Evolutionary conservation across 2,113 vertebrate species (phyloP).

Genomic region (Ginglymostoma cirratum): DNA sequence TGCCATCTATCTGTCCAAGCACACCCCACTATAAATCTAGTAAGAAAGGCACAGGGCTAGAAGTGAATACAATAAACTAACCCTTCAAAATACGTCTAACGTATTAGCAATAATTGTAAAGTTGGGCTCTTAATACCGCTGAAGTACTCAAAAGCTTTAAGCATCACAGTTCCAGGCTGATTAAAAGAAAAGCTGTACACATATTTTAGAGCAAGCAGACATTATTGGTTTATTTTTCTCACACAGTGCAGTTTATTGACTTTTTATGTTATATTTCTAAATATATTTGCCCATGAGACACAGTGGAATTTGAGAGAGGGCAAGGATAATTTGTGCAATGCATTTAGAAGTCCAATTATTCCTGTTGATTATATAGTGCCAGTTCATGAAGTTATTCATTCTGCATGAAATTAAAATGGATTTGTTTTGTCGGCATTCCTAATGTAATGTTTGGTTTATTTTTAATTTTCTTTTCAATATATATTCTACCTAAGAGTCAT

Average conservation of each 20-base stretch:
- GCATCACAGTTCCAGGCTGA: not conserved
- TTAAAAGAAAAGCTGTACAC: not conserved
- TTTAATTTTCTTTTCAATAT: not conserved
- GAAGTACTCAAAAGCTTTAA: not conserved
- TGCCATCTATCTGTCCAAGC: not conserved
- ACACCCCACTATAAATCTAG: not conserved
- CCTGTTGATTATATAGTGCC: not conserved
- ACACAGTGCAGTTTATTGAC: not conserved
- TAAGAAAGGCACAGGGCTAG: not conserved
- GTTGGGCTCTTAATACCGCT: not conserved
- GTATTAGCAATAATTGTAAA: not conserved
- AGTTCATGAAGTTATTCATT: not conserved
- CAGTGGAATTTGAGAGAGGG: not conserved
- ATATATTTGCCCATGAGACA: not conserved
- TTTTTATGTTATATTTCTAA: not conserved
- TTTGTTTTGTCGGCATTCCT: not conserved
- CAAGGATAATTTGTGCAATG: not conserved
- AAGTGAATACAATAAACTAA: not conserved
- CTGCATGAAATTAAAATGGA: not conserved
- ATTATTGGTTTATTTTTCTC: conserved; percentile 1
- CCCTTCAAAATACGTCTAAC: not conserved
- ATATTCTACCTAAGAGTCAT: not conserved
- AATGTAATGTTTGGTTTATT: not conserved
- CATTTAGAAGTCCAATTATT: not conserved
- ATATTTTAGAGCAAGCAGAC: not conserved